Conservation (phyloP, 2,888 invertebrate genomes). For the Neoaliturus tenellus region DNA sequence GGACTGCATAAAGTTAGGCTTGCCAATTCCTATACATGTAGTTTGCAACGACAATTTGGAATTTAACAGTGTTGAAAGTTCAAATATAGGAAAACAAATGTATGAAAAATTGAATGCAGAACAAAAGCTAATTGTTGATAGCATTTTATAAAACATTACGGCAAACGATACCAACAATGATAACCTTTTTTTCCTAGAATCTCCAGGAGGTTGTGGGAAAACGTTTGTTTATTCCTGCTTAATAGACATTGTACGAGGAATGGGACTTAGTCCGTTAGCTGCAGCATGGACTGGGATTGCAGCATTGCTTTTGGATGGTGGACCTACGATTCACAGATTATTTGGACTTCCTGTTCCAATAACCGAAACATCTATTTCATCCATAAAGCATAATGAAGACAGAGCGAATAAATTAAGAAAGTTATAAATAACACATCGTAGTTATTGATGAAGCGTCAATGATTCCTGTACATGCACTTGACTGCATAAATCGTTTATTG, state of each 20-base stretch:
- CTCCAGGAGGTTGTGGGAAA: too few relatives aligned
- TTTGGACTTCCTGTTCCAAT: neutral
- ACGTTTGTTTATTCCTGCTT: constrained; percentile 12
- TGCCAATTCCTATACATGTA: neutral
- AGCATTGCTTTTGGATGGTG: neutral
- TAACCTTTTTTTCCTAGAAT: neutral
- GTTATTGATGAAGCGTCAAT: neutral
- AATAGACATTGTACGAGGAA: neutral
- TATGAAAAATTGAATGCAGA: neutral
- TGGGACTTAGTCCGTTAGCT: neutral
- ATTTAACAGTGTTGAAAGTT: constrained; percentile 22
- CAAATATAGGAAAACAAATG: constrained; percentile 3
- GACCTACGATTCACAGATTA: neutral
- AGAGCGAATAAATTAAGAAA: neutral
- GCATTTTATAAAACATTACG: neutral
- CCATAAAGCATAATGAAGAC: neutral
- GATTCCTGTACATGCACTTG: neutral
- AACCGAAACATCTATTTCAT: neutral
- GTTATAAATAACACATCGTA: neutral
- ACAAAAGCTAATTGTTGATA: constrained; percentile 3
- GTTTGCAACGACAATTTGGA: neutral
- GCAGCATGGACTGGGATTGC: constrained; percentile 49
- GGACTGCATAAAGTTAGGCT: neutral
- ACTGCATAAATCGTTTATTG: neutral
- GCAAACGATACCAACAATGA: neutral